Evolutionary conservation across 2,888 invertebrate genomes (phyloP).

Genomic region (Oxystoma pomonae): DNA sequence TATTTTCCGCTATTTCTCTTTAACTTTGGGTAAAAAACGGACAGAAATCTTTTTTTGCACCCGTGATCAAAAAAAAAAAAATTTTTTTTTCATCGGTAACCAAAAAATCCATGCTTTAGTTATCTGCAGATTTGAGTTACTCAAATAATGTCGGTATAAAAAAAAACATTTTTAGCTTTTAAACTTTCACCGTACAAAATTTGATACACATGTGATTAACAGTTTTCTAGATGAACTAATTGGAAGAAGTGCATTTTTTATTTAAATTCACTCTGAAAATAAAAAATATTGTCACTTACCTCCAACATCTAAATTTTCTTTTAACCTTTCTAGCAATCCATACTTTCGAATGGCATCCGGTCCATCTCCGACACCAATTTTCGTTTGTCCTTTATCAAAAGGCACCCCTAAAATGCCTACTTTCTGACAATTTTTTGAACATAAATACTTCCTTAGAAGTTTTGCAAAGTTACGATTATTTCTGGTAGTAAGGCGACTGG

Average conservation of each 20-base stretch:
- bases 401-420: slow-evolving; percentile 79
- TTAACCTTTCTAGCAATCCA: slow-evolving; percentile 59
- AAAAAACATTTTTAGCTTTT: background rate
- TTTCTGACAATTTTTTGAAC: slow-evolving; percentile 37
- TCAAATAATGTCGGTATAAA: slow-evolving; percentile 1
- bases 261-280: background rate
- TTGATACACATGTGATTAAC: no score
- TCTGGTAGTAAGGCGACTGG: background rate
- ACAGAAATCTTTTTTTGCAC: no score
- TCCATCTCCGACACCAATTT: slow-evolving; percentile 66
- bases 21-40: no score
- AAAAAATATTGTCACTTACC: background rate
- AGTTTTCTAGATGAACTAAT: no score
- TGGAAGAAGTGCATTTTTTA: no score
- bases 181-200: no score
- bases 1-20: no score
- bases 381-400: slow-evolving; percentile 72
- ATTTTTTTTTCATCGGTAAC: no score
- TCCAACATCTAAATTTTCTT: slow-evolving; percentile 39
- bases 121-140: no score
- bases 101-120: no score
- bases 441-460: slow-evolving; percentile 19
- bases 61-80: no score
- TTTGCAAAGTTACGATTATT: background rate
- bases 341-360: slow-evolving; percentile 63